Evolutionary conservation across 2,113 vertebrate genomes (phyloP).

Genomic region (Ailurus styani): DNA sequence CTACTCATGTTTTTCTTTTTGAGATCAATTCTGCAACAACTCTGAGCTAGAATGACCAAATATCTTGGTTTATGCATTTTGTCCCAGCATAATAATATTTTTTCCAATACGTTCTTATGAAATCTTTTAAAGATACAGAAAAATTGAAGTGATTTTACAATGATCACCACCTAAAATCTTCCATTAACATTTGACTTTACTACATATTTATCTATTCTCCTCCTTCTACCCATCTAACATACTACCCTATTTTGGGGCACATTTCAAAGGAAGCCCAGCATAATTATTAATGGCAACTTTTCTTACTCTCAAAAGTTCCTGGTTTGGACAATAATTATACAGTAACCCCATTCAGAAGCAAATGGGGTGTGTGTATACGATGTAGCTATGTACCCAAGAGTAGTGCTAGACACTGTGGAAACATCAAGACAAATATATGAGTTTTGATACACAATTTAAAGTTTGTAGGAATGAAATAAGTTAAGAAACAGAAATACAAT

Average conservation of each 20-base stretch:
- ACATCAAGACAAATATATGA: slow-evolving; percentile 5
- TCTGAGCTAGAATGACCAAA: neutral
- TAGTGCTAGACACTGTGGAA: neutral
- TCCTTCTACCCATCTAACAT: neutral
- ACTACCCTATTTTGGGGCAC: neutral
- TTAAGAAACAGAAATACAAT: neutral
- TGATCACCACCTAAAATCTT: neutral
- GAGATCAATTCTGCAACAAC: neutral
- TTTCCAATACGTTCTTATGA: neutral
- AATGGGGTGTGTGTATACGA: neutral
- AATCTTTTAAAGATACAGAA: neutral
- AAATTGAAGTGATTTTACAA: neutral
- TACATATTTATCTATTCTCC: neutral
- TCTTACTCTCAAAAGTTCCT: neutral
- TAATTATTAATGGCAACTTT: neutral
- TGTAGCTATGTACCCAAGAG: neutral
- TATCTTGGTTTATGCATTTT: neutral
- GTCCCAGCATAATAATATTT: neutral
- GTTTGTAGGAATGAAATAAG: neutral
- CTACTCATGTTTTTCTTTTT: neutral
- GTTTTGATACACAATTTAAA: neutral
- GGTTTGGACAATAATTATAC: neutral
- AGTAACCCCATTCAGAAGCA: neutral
- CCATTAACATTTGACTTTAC: neutral
- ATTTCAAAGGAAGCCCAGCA: slow-evolving; percentile 9